A percentile compares a stretch with the other conserved stretches of the same genome.
Conservation (phyloP, 2,888 invertebrate species). For the Lycaena phlaeas region DNA sequence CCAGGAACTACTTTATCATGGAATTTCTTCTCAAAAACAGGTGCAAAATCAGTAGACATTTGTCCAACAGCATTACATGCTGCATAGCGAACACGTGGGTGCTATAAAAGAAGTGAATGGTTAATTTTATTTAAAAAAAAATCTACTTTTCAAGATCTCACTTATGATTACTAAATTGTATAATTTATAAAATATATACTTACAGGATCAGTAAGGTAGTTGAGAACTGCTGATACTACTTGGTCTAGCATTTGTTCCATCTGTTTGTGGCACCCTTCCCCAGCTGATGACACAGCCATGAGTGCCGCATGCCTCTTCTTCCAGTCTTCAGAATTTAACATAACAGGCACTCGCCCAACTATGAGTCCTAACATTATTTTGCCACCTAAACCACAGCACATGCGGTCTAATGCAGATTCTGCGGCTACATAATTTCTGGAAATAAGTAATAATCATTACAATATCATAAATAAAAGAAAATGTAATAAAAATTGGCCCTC, state of each 20-base stretch:
- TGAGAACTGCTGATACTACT: conserved; percentile 92
- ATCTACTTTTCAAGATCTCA: no score
- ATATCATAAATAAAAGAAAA: not conserved
- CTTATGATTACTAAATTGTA: no score
- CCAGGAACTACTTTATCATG: conserved; percentile 96
- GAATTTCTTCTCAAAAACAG: conserved; percentile 97
- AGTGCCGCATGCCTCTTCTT: conserved; percentile 95
- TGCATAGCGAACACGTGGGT: conserved; percentile 94
- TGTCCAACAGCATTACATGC: conserved; percentile 99
- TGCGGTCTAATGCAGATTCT: conserved; percentile 95
- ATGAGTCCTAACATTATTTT: conserved; percentile 92
- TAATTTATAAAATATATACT: no score
- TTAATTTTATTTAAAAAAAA: no score
- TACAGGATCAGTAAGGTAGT: conserved; percentile 87
- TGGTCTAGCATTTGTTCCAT: conserved; percentile 96
- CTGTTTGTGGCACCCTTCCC: conserved; percentile 98
- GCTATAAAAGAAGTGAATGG: conserved; percentile 58
- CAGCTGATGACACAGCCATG: conserved; percentile 98
- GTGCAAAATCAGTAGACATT: conserved; percentile 99
- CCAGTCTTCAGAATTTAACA: conserved; percentile 90
- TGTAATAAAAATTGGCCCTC: no score
- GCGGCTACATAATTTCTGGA: conserved; percentile 93
- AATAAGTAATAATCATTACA: conserved; percentile 15
- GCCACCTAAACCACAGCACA: conserved; percentile 97
- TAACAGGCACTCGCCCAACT: conserved; percentile 86